Conservation (phyloP, 2,888 invertebrate species). For the Antheraea yamamai region DNA sequence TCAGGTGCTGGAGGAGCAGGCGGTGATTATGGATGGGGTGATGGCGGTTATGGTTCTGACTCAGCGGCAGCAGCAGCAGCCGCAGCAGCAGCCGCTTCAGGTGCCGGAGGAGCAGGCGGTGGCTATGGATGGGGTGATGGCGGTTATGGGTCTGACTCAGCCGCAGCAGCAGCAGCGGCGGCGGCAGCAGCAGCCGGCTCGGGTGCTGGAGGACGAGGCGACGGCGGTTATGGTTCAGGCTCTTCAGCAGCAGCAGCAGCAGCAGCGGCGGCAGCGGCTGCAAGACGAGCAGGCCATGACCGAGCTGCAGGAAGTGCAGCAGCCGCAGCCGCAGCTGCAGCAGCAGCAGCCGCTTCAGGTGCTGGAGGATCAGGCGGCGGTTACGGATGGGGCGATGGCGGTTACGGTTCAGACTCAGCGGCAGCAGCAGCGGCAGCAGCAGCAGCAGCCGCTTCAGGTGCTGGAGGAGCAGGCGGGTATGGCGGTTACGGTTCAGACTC, state of each 20-base stretch:
- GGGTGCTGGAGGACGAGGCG: slow-evolving; percentile 14
- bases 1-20: slow-evolving; percentile 17
- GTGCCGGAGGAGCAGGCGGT: neutral
- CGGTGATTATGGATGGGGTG: neutral
- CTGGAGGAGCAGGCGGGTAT: neutral
- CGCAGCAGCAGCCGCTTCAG: slow-evolving; percentile 15
- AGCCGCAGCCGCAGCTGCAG: neutral
- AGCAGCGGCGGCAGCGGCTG: slow-evolving; percentile 18
- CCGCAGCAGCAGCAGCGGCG: neutral
- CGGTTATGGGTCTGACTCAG: slow-evolving; percentile 8
- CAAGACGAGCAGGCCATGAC: slow-evolving; percentile 13
- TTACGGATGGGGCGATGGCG: neutral
- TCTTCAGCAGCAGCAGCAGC: slow-evolving; percentile 17
- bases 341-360: too few species aligned
- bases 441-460: neutral
- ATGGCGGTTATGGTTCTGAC: slow-evolving; percentile 7
- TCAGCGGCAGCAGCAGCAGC: slow-evolving; percentile 18
- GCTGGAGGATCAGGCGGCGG: too few species aligned
- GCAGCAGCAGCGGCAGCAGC: slow-evolving; percentile 19
- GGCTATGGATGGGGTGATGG: neutral
- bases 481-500: slow-evolving; percentile 12
- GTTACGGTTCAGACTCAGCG: slow-evolving; percentile 10
- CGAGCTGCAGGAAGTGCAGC: neutral
- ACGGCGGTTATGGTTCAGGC: too few species aligned
- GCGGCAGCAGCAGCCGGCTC: slow-evolving; percentile 10